These are phyloP conservation scores for Martes flavigula DNA, from an alignment of 2,797 vertebrate species.

Conservation along the genomic window DNA sequence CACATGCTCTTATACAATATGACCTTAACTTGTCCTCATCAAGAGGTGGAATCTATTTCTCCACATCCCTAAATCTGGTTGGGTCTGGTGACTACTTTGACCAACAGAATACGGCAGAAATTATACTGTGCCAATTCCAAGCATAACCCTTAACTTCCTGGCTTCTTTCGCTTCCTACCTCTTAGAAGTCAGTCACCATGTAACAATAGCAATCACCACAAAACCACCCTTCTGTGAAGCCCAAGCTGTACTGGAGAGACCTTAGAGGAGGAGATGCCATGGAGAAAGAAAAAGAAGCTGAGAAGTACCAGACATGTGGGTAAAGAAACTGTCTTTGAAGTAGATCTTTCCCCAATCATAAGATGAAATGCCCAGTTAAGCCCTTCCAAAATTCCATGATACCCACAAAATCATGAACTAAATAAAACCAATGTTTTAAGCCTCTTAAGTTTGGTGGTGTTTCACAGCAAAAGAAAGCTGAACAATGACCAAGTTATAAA, in stretches of 20 bases:
- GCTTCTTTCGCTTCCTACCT: background rate
- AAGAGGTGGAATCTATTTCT: conserved; percentile 3
- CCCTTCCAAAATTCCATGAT: background rate
- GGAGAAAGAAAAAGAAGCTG: background rate
- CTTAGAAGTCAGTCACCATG: background rate
- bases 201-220: background rate
- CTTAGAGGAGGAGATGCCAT: background rate
- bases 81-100: background rate
- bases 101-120: background rate
- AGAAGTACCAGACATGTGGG: background rate
- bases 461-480: background rate
- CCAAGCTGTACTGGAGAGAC: background rate
- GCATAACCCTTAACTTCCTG: background rate
- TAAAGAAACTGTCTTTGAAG: background rate
- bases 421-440: background rate
- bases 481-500: background rate
- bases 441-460: background rate
- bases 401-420: background rate
- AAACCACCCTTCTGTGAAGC: background rate
- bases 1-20: background rate
- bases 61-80: background rate
- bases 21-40: background rate
- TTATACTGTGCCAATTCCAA: background rate
- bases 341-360: background rate
- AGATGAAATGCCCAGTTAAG: background rate